A percentile compares a stretch with the other conserved stretches of the same genome.
These are phyloP conservation scores for Pseudorasbora parva DNA, from an alignment of 2,113 vertebrate genomes.

Conservation along the genomic window DNA sequence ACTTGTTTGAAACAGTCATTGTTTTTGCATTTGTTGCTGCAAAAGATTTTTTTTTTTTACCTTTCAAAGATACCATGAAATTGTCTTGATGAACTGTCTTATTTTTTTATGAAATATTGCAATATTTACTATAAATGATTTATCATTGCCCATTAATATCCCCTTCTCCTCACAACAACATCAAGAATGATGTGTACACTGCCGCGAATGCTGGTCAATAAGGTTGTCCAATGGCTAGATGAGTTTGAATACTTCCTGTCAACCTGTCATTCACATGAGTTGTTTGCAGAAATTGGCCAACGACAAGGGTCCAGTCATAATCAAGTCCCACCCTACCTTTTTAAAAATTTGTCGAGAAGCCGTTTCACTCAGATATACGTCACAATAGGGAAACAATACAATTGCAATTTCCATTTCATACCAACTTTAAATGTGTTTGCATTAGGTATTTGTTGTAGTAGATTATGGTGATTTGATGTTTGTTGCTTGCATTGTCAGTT, in stretches of 20 bases:
- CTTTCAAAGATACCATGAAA: background rate
- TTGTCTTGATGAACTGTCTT: background rate
- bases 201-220: background rate
- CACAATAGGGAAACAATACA: background rate
- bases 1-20: background rate
- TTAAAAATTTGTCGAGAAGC: too few relatives aligned
- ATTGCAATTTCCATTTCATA: background rate
- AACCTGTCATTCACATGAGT: background rate
- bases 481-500: conserved; percentile 73
- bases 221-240: background rate
- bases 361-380: too few relatives aligned
- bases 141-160: background rate
- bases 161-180: background rate
- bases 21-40: background rate
- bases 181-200: background rate
- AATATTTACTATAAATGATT: background rate
- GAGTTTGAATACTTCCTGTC: background rate
- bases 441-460: background rate
- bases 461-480: background rate
- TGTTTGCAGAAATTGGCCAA: background rate
- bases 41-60: background rate
- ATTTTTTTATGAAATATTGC: background rate
- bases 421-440: background rate
- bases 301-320: background rate
- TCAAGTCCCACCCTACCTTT: background rate